Percentiles rank a stretch among this genome's conserved stretches.
phyloP scores from a whole-genome alignment of 2,797 vertebrate species.

The Dallia pectoralis region DNA sequence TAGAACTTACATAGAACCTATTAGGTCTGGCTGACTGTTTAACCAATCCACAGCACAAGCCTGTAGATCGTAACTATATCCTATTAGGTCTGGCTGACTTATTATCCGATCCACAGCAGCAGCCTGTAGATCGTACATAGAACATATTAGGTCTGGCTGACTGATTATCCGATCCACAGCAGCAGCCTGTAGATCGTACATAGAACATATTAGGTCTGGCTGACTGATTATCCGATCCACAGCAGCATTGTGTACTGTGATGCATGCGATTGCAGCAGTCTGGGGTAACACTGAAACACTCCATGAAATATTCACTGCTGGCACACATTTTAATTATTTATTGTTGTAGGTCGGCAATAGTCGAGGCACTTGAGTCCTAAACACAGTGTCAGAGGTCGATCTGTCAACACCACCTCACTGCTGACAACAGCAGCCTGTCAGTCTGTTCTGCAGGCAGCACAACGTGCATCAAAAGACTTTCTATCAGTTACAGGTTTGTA shows the following conservation, averaged over 20 bases:
- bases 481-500: neutral
- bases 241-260: slow-evolving; percentile 19
- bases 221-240: neutral
- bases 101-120: no score
- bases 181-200: no score
- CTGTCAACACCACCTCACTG: neutral
- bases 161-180: no score
- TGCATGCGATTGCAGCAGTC: slow-evolving; percentile 7
- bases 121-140: no score
- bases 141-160: no score
- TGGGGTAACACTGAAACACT: slow-evolving; percentile 4
- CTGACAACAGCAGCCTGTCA: neutral
- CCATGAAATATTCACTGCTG: slow-evolving; percentile 32
- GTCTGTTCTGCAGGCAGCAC: neutral
- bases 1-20: no score
- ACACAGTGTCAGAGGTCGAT: neutral
- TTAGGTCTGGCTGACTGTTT: no score
- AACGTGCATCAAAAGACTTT: neutral
- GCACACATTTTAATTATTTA: slow-evolving; percentile 33
- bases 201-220: no score
- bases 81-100: no score
- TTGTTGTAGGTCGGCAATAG: neutral
- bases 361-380: slow-evolving; percentile 8
- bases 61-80: no score
- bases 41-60: no score